Evolutionary conservation across 64 coral and sea anemone species (phyloP).

Genomic region (Astreopora myriophthalma): DNA sequence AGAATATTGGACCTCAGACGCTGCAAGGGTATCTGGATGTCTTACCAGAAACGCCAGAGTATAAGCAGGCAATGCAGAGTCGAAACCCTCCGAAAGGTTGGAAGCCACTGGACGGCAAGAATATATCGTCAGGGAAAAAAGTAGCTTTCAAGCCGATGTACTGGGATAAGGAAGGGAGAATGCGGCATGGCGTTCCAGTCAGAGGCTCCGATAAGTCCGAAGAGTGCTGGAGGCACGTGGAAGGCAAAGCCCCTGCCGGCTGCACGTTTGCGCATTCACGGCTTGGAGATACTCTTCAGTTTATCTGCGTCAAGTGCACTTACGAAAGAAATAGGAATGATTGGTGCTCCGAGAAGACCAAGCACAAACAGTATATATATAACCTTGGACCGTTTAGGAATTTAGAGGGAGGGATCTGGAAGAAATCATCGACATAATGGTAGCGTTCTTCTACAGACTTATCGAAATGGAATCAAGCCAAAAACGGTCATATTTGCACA

Average conservation of each 20-base stretch:
- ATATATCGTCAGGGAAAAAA: conserved; percentile 74
- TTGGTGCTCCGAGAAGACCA: conserved; percentile 87
- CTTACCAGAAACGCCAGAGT: conserved; percentile 85
- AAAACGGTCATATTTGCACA: too few relatives aligned
- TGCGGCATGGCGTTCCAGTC: conserved; percentile 92
- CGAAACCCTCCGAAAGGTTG: conserved; percentile 79
- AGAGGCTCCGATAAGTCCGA: conserved; percentile 94
- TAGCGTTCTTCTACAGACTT: background rate
- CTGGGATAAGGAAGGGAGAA: conserved; percentile 90
- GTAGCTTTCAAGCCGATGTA: conserved; percentile 90
- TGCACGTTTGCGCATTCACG: conserved; percentile 96
- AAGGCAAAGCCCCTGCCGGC: conserved; percentile 75
- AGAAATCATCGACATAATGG: background rate
- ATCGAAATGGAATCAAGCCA: too few relatives aligned
- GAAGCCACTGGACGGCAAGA: conserved; percentile 83
- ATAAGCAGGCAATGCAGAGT: conserved; percentile 63
- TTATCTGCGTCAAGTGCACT: conserved; percentile 94
- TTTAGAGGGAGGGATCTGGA: conserved; percentile 89
- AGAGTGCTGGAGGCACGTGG: conserved; percentile 84
- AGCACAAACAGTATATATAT: conserved; percentile 87
- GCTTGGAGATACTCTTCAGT: conserved; percentile 91
- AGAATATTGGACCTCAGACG: conserved; percentile 63
- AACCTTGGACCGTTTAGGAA: conserved; percentile 93
- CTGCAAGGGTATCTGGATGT: conserved; percentile 83
- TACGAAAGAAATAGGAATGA: conserved; percentile 80